phyloP scores from a whole-genome alignment of 2,888 invertebrate species.

The Ophioninae sp. region DNA sequence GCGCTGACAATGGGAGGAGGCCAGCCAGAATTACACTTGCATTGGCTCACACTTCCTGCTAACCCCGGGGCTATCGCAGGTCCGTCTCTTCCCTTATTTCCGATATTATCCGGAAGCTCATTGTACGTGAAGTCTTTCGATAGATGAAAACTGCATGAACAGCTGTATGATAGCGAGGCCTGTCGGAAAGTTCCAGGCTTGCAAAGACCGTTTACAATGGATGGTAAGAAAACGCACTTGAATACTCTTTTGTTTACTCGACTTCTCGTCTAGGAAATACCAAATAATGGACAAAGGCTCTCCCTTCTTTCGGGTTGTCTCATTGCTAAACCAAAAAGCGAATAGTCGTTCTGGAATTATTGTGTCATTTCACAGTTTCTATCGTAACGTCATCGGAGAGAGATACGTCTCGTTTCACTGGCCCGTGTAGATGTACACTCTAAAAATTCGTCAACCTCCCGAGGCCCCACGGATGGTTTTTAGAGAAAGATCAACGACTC shows the following conservation, averaged over 20 bases:
- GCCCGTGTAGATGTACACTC: conserved; percentile 72
- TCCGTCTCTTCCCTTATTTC: neutral
- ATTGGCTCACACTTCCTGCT: neutral
- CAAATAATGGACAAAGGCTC: neutral
- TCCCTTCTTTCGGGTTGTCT: neutral
- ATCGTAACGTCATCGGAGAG: conserved; percentile 60
- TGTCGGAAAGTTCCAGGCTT: neutral
- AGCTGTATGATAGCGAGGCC: conserved; percentile 14
- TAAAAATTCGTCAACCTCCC: conserved; percentile 40
- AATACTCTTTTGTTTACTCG: neutral
- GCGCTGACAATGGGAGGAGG: too few relatives aligned
- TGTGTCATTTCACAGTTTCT: conserved; percentile 79
- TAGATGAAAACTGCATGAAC: conserved; percentile 51
- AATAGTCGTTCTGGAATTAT: conserved; percentile 53
- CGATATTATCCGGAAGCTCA: neutral
- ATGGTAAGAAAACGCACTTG: neutral
- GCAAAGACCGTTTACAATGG: neutral
- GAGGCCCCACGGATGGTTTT: conserved; percentile 8
- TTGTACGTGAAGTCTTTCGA: neutral
- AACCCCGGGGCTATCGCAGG: neutral
- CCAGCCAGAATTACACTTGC: neutral
- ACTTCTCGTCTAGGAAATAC: neutral
- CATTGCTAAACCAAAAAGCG: neutral
- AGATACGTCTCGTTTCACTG: conserved; percentile 71
- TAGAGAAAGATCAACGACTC: conserved; percentile 4